Conservation (phyloP, 2,113 vertebrate genomes). For the Mormyrus iriodes region DNA sequence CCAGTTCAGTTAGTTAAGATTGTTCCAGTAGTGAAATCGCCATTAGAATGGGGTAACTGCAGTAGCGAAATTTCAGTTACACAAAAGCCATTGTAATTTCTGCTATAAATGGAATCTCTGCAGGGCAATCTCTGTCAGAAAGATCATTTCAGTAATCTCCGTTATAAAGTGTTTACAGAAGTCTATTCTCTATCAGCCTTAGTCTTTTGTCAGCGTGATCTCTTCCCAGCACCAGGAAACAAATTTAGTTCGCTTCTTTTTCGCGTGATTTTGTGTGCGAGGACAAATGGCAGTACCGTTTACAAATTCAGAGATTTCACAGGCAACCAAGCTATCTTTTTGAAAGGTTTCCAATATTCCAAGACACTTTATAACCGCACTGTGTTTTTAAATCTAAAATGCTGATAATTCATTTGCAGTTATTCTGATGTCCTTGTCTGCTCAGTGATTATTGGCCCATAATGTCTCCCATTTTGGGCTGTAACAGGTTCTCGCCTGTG, state of each 20-base stretch:
- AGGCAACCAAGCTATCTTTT: too few relatives aligned
- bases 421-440: neutral
- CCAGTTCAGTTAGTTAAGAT: too few relatives aligned
- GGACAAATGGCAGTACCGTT: neutral
- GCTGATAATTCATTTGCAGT: neutral
- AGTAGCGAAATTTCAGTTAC: neutral
- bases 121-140: neutral
- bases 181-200: neutral
- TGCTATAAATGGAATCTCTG: neutral
- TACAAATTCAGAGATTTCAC: neutral
- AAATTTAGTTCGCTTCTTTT: neutral
- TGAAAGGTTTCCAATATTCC: neutral
- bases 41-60: neutral
- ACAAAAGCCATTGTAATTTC: neutral
- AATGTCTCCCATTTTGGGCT: neutral
- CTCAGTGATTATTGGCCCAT: neutral
- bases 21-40: neutral
- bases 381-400: neutral
- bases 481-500: neutral
- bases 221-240: neutral
- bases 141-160: neutral
- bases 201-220: neutral
- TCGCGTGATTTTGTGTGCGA: neutral
- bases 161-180: neutral
- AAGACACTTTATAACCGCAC: neutral